Evolutionary conservation across 2,888 invertebrate species (phyloP).

Genomic region (Sphaerophoria rueppellii): DNA sequence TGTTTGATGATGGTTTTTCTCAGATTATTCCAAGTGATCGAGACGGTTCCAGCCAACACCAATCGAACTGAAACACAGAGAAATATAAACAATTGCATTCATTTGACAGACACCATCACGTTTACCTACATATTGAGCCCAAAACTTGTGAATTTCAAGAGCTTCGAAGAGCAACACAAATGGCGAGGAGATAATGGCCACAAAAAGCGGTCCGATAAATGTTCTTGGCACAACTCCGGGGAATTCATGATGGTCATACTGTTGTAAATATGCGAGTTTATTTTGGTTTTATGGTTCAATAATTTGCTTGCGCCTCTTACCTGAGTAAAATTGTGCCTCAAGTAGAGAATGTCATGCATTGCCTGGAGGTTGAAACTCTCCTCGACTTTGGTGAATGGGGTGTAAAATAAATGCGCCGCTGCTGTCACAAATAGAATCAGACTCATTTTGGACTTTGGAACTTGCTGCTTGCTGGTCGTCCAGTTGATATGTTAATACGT

Average conservation of each 20-base stretch:
- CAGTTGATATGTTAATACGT: conserved; percentile 29
- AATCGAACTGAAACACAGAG: conserved; percentile 87
- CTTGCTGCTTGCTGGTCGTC: background rate
- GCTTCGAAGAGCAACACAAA: conserved; percentile 87
- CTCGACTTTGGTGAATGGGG: conserved; percentile 99
- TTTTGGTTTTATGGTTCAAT: too few species aligned
- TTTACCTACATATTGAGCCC: conserved; percentile 94
- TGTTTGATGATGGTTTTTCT: conserved; percentile 88
- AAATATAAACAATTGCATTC: conserved; percentile 9
- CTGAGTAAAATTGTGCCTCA: conserved; percentile 91
- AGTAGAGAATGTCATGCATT: conserved; percentile 97
- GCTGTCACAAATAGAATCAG: conserved; percentile 89
- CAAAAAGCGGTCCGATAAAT: conserved; percentile 94
- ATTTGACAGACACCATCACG: conserved; percentile 60
- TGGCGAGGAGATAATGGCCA: conserved; percentile 91
- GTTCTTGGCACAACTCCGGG: conserved; percentile 98
- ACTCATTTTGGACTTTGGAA: conserved; percentile 84
- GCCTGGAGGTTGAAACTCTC: conserved; percentile 99
- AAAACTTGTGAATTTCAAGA: conserved; percentile 90
- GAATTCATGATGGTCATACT: conserved; percentile 99
- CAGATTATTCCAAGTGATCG: conserved; percentile 89
- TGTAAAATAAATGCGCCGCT: conserved; percentile 90
- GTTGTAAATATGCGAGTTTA: conserved; percentile 76
- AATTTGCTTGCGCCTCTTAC: conserved; percentile 84
- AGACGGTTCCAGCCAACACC: conserved; percentile 89